These are phyloP conservation scores for Pteropus alecto DNA, from an alignment of 2,113 vertebrate species.

Conservation along the genomic window DNA sequence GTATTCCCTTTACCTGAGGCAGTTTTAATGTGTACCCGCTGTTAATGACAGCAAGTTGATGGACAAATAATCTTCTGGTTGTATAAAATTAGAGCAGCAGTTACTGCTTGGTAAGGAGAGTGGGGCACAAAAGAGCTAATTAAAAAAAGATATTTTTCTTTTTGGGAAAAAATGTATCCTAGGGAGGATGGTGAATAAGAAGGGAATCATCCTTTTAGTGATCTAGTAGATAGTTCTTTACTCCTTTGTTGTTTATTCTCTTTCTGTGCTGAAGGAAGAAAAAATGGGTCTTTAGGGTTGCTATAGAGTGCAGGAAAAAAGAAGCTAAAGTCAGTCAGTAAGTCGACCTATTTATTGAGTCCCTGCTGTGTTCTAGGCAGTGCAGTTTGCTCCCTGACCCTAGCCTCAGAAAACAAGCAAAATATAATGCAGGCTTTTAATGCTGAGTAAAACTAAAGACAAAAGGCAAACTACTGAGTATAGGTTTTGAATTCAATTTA, in stretches of 20 bases:
- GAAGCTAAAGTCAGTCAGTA: not conserved
- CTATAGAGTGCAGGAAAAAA: not conserved
- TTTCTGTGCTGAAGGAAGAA: not conserved
- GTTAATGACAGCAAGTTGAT: not conserved
- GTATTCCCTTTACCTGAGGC: not conserved
- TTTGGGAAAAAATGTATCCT: not conserved
- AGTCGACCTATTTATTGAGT: not conserved
- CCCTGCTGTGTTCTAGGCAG: not conserved
- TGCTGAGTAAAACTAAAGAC: not conserved
- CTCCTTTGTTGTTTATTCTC: not conserved
- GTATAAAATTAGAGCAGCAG: not conserved
- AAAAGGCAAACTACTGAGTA: not conserved
- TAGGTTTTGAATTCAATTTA: conserved; percentile 5
- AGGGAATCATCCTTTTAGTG: not conserved
- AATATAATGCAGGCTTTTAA: not conserved
- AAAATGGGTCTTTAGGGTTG: not conserved
- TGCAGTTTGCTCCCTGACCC: not conserved
- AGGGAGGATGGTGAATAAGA: not conserved
- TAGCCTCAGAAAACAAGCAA: not conserved
- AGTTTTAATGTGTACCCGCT: not conserved
- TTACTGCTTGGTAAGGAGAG: not conserved
- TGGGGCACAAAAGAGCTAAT: not conserved
- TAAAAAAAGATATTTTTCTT: not conserved
- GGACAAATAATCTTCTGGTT: not conserved
- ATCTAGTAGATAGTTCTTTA: not conserved